Percentiles rank a stretch among this genome's conserved stretches.
phyloP scores from a whole-genome alignment of 2,113 vertebrate genomes.

The Toxotes chatareus region DNA sequence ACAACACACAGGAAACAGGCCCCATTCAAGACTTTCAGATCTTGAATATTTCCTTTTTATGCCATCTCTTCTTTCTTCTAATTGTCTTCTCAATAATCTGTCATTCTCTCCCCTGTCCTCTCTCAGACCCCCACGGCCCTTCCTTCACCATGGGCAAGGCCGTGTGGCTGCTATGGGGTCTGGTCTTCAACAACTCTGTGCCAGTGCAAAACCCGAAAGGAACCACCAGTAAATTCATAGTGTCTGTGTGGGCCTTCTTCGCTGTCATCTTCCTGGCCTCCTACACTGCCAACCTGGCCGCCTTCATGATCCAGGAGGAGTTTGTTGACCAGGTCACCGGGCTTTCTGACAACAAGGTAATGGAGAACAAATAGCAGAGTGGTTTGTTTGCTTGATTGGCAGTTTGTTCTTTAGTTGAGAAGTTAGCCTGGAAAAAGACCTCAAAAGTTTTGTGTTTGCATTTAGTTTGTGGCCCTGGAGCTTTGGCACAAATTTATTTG shows the following conservation, averaged over 20 bases:
- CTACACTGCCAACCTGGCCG: constrained; percentile 99
- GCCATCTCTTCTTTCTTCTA: neutral
- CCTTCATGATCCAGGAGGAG: constrained; percentile 99
- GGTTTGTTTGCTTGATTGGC: neutral
- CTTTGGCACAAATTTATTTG: neutral
- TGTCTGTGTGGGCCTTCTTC: constrained; percentile 99
- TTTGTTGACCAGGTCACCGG: constrained; percentile 99
- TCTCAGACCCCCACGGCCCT: constrained; percentile 93
- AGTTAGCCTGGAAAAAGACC: neutral
- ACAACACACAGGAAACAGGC: neutral
- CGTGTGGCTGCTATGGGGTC: constrained; percentile 98
- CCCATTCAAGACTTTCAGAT: neutral
- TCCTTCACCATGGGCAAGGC: constrained; percentile 99
- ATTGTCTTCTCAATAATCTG: neutral
- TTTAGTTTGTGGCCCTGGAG: neutral
- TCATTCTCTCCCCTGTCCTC: neutral
- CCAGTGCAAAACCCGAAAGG: constrained; percentile 98
- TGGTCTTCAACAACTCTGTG: constrained; percentile 99
- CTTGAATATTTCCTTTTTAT: neutral
- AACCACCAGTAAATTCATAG: constrained; percentile 98
- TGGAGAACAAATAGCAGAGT: neutral
- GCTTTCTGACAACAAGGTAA: constrained; percentile 98
- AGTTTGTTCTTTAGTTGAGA: neutral
- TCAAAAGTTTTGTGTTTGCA: neutral
- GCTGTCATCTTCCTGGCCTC: constrained; percentile 99